Conservation (phyloP, 2,888 invertebrate genomes). For the Argynnis bischoffii region DNA sequence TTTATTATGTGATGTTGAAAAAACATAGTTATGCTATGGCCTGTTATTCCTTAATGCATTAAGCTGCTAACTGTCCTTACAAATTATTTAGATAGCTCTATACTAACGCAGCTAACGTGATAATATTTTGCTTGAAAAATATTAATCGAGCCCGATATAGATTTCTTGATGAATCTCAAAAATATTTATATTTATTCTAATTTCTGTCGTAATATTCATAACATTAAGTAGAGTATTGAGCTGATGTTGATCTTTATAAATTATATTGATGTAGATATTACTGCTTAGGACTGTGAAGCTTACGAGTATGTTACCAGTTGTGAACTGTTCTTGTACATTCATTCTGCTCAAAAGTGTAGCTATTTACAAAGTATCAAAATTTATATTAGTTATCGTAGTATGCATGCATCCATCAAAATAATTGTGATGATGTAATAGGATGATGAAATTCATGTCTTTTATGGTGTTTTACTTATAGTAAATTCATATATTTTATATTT, state of each 20-base stretch:
- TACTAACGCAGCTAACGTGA: constrained; percentile 24
- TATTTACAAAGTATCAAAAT: constrained; percentile 8
- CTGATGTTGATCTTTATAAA: constrained; percentile 4
- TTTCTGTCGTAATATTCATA: constrained; percentile 8
- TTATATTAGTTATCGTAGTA: constrained; percentile 17
- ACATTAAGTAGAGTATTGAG: constrained; percentile 10
- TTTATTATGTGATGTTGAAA: constrained; percentile 66
- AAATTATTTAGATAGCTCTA: constrained; percentile 40
- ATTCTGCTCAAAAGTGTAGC: constrained; percentile 7
- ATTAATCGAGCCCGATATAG: constrained; percentile 2
- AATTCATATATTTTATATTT: background rate
- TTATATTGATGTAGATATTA: constrained; percentile 10
- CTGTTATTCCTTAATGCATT: constrained; percentile 45
- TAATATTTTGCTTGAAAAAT: constrained; percentile 24
- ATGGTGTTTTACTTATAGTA: constrained; percentile 12
- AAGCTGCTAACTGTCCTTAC: constrained; percentile 34
- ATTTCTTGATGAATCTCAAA: constrained; percentile 15
- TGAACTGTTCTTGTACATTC: background rate
- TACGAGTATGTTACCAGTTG: constrained; percentile 5
- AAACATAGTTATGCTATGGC: constrained; percentile 49
- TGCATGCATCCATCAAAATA: constrained; percentile 1
- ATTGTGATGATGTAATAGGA: constrained; percentile 8
- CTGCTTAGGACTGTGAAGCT: constrained; percentile 5
- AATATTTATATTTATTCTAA: constrained; percentile 9
- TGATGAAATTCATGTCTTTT: constrained; percentile 1